Evolutionary conservation across 2,888 invertebrate genomes (phyloP).

Genomic region (Apotomis capreana): DNA sequence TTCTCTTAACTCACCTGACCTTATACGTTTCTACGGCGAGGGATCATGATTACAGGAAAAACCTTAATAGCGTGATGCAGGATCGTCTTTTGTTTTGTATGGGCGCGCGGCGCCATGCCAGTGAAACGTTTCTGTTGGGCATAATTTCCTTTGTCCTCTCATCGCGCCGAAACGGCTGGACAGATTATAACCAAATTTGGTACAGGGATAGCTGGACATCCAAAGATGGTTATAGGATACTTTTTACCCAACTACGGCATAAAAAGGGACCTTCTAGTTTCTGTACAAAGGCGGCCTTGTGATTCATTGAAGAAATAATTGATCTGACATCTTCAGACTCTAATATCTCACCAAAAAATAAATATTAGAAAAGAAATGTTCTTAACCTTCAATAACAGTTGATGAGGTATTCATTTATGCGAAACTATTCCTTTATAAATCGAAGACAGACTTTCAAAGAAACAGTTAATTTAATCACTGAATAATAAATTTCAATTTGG

Average conservation of each 20-base stretch:
- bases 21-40: too few species aligned
- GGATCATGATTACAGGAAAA: neutral
- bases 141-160: too few species aligned
- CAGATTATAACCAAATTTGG: too few species aligned
- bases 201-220: too few species aligned
- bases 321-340: neutral
- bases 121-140: too few species aligned
- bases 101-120: too few species aligned
- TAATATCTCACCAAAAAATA: neutral
- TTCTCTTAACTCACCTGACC: too few species aligned
- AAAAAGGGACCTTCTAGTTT: neutral
- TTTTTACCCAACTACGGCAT: neutral
- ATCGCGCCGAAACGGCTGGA: too few species aligned
- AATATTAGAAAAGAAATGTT: neutral
- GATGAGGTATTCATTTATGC: conserved; percentile 4
- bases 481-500: conserved; percentile 20
- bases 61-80: too few species aligned
- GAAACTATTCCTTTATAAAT: neutral
- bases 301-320: neutral
- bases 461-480: conserved; percentile 9
- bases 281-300: neutral
- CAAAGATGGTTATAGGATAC: too few species aligned
- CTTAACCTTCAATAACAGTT: neutral
- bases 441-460: neutral
- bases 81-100: too few species aligned